phyloP scores from a whole-genome alignment of 2,797 vertebrate genomes.

The Nyctalus aviator region DNA sequence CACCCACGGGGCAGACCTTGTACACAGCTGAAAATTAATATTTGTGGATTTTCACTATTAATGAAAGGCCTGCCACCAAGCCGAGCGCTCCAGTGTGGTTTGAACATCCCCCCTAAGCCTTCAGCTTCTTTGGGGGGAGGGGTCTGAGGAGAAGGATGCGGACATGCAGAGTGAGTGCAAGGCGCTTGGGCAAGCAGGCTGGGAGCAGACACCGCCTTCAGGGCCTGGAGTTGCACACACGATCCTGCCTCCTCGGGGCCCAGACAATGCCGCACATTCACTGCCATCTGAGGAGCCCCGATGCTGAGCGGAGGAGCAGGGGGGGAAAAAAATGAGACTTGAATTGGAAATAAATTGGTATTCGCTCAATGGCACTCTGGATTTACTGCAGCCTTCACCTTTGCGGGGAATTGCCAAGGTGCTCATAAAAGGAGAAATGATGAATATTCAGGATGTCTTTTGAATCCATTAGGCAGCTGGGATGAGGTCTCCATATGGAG shows the following conservation, averaged over 20 bases:
- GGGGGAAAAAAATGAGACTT: constrained; percentile 78
- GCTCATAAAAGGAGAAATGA: constrained; percentile 91
- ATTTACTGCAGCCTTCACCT: constrained; percentile 90
- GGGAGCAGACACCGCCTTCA: constrained; percentile 77
- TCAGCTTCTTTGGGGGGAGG: constrained; percentile 81
- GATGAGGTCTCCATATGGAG: constrained; percentile 91
- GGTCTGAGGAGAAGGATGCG: constrained; percentile 60
- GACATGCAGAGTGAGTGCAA: constrained; percentile 79
- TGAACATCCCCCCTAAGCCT: constrained; percentile 81
- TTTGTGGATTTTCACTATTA: constrained; percentile 84
- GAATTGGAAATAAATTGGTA: constrained; percentile 88
- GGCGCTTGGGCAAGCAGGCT: constrained; percentile 78
- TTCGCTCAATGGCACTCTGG: constrained; percentile 88
- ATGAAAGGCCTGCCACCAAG: constrained; percentile 81
- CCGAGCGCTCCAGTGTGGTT: constrained; percentile 79
- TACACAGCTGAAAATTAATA: constrained; percentile 56
- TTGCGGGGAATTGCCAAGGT: constrained; percentile 89
- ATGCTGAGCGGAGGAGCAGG: constrained; percentile 79
- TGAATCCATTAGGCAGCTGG: constrained; percentile 89
- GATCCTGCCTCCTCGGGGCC: constrained; percentile 81
- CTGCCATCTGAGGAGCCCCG: constrained; percentile 82
- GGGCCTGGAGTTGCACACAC: constrained; percentile 86
- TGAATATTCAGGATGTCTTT: constrained; percentile 92
- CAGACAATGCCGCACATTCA: constrained; percentile 90
- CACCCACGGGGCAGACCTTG: not conserved